These are phyloP conservation scores for Hydropsyche betteni DNA, from an alignment of 2,888 invertebrate genomes.

Conservation along the genomic window DNA sequence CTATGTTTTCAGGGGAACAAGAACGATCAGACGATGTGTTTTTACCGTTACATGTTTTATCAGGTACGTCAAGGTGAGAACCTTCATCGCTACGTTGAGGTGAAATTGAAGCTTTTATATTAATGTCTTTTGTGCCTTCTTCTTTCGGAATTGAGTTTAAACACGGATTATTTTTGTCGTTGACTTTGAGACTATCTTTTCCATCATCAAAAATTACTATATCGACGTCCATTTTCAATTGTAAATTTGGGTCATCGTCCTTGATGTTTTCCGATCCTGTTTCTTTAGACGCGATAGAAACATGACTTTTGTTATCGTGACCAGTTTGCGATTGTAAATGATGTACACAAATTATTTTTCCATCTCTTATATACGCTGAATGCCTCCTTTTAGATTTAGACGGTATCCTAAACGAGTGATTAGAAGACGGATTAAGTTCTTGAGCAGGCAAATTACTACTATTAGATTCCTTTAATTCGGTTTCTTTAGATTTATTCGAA, in stretches of 20 bases:
- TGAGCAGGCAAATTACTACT: constrained; percentile 56
- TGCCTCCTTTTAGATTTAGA: constrained; percentile 65
- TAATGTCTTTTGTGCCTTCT: not conserved
- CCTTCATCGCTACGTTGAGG: constrained; percentile 43
- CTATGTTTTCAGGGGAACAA: constrained; percentile 46
- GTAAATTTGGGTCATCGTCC: constrained; percentile 36
- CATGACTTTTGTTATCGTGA: constrained; percentile 8
- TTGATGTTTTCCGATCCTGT: constrained; percentile 12
- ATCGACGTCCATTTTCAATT: constrained; percentile 49
- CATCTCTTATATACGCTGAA: constrained; percentile 53
- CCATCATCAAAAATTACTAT: constrained; percentile 47
- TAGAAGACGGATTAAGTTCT: constrained; percentile 41
- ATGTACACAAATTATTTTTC: constrained; percentile 45
- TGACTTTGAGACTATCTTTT: constrained; percentile 7
- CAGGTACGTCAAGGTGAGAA: constrained; percentile 48
- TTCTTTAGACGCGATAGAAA: constrained; percentile 29
- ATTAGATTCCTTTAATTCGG: constrained; percentile 40
- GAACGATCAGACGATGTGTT: constrained; percentile 46
- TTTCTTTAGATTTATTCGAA: constrained; percentile 58
- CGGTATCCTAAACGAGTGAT: constrained; percentile 57
- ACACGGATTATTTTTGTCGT: constrained; percentile 8
- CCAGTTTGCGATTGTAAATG: constrained; percentile 39
- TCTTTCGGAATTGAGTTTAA: not conserved
- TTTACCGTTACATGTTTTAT: constrained; percentile 47
- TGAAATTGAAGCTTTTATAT: constrained; percentile 38